phyloP scores from a whole-genome alignment of 1,140 invertebrate genomes.

The Pachypsylla venusta region DNA sequence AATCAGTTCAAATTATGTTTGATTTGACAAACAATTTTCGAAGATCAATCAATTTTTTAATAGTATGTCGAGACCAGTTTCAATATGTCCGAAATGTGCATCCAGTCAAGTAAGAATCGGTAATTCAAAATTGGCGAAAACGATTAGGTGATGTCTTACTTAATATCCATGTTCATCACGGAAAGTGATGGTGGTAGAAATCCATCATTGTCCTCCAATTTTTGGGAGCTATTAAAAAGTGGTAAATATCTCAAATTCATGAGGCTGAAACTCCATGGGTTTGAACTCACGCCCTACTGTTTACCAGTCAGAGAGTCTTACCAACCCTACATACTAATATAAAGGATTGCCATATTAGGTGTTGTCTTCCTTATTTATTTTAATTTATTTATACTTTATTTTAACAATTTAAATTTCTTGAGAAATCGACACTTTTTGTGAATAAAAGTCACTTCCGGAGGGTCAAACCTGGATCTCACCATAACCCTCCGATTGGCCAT shows the following conservation, averaged over 20 bases:
- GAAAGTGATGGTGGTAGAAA: not conserved
- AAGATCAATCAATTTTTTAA: conserved; percentile 12
- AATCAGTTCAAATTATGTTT: conserved; percentile 15
- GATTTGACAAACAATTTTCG: conserved; percentile 18
- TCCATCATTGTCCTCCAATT: not conserved
- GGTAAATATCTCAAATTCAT: not conserved
- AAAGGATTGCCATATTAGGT: too few species aligned
- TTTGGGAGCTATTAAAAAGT: not conserved
- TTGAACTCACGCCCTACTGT: too few species aligned
- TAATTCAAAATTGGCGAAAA: not conserved
- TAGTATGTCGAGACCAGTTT: conserved; percentile 13
- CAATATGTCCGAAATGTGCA: conserved; percentile 15
- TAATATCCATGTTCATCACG: not conserved
- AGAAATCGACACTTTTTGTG: too few species aligned
- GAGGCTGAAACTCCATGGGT: too few species aligned
- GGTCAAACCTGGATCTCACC: too few species aligned
- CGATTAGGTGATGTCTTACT: not conserved
- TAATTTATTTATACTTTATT: too few species aligned
- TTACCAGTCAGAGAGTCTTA: too few species aligned
- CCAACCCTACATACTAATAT: too few species aligned
- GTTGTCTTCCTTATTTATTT: too few species aligned
- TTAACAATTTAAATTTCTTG: too few species aligned
- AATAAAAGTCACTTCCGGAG: too few species aligned
- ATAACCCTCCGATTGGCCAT: too few species aligned
- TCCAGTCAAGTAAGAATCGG: conserved; percentile 14